Percentiles rank a stretch among this genome's conserved stretches.
Evolutionary conservation across 2,888 invertebrate species (phyloP).

Genomic region (Timema cristinae): DNA sequence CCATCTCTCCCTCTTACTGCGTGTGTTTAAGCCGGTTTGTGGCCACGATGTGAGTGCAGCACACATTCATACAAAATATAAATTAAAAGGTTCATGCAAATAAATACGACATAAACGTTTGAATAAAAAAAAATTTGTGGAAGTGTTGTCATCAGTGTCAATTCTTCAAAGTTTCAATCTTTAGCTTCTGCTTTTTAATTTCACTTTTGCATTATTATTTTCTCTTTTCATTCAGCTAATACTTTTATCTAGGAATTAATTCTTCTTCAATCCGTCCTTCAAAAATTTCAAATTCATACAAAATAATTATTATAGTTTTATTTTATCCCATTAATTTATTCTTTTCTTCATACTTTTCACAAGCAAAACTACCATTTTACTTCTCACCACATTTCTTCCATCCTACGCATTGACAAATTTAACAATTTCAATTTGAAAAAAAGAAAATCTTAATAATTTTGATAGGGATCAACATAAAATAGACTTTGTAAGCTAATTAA

Average conservation of each 20-base stretch:
- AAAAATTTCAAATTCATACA: constrained; percentile 15
- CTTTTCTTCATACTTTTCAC: neutral
- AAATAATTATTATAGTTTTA: neutral
- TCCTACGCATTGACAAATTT: neutral
- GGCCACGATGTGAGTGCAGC: constrained; percentile 23
- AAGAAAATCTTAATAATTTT: constrained; percentile 11
- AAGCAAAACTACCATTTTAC: neutral
- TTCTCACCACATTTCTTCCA: neutral
- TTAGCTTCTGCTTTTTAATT: constrained; percentile 13
- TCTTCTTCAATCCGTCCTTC: constrained; percentile 23
- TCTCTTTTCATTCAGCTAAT: constrained; percentile 1
- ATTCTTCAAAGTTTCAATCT: constrained; percentile 17
- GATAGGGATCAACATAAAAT: neutral
- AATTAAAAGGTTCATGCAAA: constrained; percentile 9
- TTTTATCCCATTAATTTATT: neutral
- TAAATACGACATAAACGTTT: constrained; percentile 14
- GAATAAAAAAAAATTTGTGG: constrained; percentile 19
- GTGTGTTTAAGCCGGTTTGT: constrained; percentile 20
- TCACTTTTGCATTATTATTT: constrained; percentile 1
- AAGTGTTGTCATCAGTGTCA: constrained; percentile 24
- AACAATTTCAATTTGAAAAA: neutral
- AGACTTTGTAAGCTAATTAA: constrained; percentile 3
- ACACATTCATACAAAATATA: constrained; percentile 7
- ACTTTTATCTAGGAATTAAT: constrained; percentile 13
- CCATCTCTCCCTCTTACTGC: constrained; percentile 17